A percentile compares a stretch with the other conserved stretches of the same genome.
These are phyloP conservation scores for Mesoligia furuncula DNA, from an alignment of 2,888 invertebrate species.

Conservation along the genomic window DNA sequence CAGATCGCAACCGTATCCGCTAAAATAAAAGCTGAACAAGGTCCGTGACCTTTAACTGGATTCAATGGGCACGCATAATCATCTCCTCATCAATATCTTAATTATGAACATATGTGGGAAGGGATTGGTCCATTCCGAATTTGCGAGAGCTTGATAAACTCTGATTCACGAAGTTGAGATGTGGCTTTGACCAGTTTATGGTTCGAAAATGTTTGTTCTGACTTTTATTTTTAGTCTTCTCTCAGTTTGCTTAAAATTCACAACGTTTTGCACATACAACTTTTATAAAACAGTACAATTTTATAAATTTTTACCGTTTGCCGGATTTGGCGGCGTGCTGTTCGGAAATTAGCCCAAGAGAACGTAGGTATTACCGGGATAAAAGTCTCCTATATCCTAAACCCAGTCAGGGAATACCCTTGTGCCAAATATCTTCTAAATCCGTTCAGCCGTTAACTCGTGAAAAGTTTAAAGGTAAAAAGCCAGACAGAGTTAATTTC, in stretches of 20 bases:
- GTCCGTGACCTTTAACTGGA: slow-evolving; percentile 81
- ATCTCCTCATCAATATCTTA: slow-evolving; percentile 69
- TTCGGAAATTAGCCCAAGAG: neutral
- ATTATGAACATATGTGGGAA: slow-evolving; percentile 62
- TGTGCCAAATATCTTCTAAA: neutral
- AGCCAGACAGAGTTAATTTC: neutral
- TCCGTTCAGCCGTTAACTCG: neutral
- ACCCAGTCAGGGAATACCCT: too few species aligned
- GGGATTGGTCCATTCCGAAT: slow-evolving; percentile 15
- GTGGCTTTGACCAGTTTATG: slow-evolving; percentile 3
- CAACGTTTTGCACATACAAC: neutral
- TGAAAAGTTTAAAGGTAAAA: neutral
- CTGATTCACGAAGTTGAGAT: slow-evolving; percentile 21
- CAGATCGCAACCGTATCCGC: slow-evolving; percentile 80
- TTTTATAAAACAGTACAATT: neutral
- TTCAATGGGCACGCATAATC: slow-evolving; percentile 75
- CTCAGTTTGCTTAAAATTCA: neutral
- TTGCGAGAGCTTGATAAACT: slow-evolving; percentile 7
- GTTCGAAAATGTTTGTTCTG: neutral
- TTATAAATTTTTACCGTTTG: neutral
- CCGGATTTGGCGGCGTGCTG: neutral
- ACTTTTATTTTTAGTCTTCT: neutral
- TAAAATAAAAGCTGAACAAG: slow-evolving; percentile 83
- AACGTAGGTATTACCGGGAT: neutral
- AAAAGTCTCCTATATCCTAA: neutral